Conservation (phyloP, 1,140 invertebrate species). For the Orussus abietinus region DNA sequence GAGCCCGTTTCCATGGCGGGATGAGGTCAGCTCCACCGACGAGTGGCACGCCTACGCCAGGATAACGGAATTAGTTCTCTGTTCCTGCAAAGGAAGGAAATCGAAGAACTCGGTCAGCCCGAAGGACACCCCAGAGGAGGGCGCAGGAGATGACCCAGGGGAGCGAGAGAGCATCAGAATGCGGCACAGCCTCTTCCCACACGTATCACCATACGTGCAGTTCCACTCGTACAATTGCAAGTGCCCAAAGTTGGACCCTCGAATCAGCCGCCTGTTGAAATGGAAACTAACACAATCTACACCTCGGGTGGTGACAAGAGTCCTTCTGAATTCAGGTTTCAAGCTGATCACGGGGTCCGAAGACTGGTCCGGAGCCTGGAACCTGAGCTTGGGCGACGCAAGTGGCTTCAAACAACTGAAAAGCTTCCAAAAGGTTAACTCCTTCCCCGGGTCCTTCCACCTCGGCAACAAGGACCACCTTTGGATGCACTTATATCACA, state of each 20-base stretch:
- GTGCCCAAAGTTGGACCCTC: constrained; percentile 62
- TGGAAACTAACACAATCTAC: constrained; percentile 92
- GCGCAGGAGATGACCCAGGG: too few species aligned
- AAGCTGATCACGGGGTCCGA: constrained; percentile 71
- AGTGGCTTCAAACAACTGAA: constrained; percentile 71
- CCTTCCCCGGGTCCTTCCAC: constrained; percentile 96
- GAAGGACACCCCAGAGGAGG: too few species aligned
- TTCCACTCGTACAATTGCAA: constrained; percentile 76
- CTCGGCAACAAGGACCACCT: constrained; percentile 93
- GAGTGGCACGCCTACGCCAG: too few species aligned
- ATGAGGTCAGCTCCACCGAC: too few species aligned
- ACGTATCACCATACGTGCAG: constrained; percentile 84
- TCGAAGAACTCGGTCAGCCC: too few species aligned
- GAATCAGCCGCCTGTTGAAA: constrained; percentile 73
- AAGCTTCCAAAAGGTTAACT: constrained; percentile 93
- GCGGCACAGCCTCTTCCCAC: constrained; percentile 72
- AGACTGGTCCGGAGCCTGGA: constrained; percentile 77
- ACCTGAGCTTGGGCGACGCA: constrained; percentile 79
- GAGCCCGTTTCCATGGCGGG: too few species aligned
- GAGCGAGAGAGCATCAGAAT: too few species aligned
- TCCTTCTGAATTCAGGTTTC: constrained; percentile 79
- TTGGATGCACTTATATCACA: constrained; percentile 81
- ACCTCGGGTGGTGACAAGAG: constrained; percentile 80
- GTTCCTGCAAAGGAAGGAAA: too few species aligned
- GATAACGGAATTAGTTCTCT: too few species aligned